Percentiles rank a stretch among this genome's conserved stretches.
Conservation (phyloP, 2,113 vertebrate species). For the Cavia porcellus region DNA sequence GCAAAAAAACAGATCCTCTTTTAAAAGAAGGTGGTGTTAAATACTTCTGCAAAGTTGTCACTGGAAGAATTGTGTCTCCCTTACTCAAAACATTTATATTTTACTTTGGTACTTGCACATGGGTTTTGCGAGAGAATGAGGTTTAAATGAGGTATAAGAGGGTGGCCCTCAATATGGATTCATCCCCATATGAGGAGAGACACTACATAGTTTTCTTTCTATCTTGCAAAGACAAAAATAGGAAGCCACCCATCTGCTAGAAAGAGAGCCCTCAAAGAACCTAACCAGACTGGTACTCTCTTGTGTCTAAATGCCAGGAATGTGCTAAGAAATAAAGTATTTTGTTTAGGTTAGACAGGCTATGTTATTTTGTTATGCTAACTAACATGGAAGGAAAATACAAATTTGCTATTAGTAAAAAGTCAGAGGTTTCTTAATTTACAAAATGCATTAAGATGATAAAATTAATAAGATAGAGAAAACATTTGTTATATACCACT, state of each 20-base stretch:
- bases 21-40: background rate
- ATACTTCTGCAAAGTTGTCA: background rate
- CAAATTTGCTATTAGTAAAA: background rate
- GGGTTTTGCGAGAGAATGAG: background rate
- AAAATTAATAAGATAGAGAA: background rate
- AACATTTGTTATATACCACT: background rate
- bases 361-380: background rate
- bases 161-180: background rate
- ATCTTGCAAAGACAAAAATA: background rate
- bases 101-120: background rate
- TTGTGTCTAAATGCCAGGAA: background rate
- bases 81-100: background rate
- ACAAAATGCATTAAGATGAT: background rate
- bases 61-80: background rate
- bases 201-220: background rate
- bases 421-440: background rate
- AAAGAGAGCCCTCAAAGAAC: background rate
- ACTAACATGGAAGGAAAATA: background rate
- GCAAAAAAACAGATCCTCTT: background rate
- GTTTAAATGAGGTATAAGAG: background rate
- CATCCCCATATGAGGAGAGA: background rate
- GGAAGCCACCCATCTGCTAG: background rate
- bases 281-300: rapidly evolving
- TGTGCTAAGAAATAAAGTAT: background rate
- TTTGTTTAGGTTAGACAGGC: background rate